These are phyloP conservation scores for Druon quercuslanigerum DNA, from an alignment of 1,140 invertebrate genomes.

Conservation along the genomic window DNA sequence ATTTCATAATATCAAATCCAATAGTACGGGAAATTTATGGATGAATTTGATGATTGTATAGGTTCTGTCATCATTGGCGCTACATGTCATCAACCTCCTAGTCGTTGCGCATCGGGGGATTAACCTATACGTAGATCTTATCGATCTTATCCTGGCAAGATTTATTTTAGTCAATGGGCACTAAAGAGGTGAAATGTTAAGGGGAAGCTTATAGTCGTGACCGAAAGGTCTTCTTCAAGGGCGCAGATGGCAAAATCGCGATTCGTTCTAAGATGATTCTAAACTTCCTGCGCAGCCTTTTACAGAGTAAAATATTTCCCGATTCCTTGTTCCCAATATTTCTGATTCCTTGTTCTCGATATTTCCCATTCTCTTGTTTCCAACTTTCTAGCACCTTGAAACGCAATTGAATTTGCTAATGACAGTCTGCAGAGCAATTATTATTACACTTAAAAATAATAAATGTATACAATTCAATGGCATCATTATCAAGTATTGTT, in stretches of 20 bases:
- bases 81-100: not conserved
- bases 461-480: no score
- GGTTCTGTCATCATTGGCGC: not conserved
- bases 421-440: no score
- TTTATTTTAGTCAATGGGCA: slow-evolving; percentile 9
- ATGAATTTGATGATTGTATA: not conserved
- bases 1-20: not conserved
- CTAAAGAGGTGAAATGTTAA: slow-evolving; percentile 26
- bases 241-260: not conserved
- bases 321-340: no score
- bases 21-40: not conserved
- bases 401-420: not conserved
- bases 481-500: no score
- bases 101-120: not conserved
- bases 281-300: slow-evolving; percentile 4
- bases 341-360: no score
- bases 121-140: slow-evolving; percentile 1
- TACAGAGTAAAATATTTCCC: slow-evolving; percentile 10
- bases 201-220: slow-evolving; percentile 12
- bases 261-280: no score
- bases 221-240: slow-evolving; percentile 3
- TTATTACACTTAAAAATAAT: no score
- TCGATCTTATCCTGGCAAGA: slow-evolving; percentile 5
- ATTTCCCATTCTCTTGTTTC: no score
- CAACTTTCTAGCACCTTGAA: no score